Percentiles rank a stretch among this genome's conserved stretches.
These are phyloP conservation scores for Crotalus viridis DNA, from an alignment of 2,113 vertebrate genomes.

Conservation along the genomic window DNA sequence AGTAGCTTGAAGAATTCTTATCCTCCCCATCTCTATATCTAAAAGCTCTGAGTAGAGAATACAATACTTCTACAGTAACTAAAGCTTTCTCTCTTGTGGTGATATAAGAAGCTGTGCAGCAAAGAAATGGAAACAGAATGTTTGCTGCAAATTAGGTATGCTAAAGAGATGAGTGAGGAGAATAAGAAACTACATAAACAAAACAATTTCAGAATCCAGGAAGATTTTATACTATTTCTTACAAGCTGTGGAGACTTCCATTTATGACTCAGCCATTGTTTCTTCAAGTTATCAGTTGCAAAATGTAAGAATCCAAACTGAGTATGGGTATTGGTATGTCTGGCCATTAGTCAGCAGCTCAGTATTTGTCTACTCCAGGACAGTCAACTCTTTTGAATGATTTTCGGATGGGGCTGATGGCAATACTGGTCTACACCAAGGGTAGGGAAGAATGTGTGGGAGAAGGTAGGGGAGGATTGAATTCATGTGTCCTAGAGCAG, in stretches of 20 bases:
- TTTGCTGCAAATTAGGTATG: background rate
- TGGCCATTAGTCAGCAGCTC: background rate
- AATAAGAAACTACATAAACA: background rate
- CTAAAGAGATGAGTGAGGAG: background rate
- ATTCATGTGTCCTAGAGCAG: background rate
- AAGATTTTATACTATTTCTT: background rate
- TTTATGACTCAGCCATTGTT: background rate
- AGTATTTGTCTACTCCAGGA: too few relatives aligned
- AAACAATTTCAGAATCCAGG: background rate
- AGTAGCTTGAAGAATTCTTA: background rate
- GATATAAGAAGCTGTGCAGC: background rate
- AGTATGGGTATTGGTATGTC: background rate
- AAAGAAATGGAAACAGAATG: background rate
- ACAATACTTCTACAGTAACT: background rate
- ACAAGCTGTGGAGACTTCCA: background rate
- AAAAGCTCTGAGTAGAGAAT: background rate
- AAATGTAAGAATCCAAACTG: background rate
- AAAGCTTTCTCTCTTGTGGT: background rate
- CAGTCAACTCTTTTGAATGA: background rate
- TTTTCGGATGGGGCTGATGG: background rate
- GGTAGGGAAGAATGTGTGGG: too few relatives aligned
- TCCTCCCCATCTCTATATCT: background rate
- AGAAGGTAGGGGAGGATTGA: background rate
- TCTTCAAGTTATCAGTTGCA: background rate
- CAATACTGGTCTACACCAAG: too few relatives aligned